These are phyloP conservation scores for Brienomyrus longianalis DNA, from an alignment of 2,113 vertebrate species.

Conservation along the genomic window DNA sequence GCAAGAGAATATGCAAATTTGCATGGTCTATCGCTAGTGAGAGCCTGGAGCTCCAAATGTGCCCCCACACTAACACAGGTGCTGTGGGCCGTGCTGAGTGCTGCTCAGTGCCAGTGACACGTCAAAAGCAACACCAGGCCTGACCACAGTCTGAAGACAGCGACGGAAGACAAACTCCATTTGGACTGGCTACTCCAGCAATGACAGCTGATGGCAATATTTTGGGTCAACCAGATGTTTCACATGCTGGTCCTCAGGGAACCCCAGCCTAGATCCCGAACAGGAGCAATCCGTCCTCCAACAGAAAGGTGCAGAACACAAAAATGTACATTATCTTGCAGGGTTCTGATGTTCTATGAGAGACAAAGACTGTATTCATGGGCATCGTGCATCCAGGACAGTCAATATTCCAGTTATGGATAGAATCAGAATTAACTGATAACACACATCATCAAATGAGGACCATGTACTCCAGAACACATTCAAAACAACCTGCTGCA, in stretches of 20 bases:
- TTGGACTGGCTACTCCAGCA: not conserved
- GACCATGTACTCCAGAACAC: not conserved
- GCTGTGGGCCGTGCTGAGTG: not conserved
- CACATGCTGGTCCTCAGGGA: not conserved
- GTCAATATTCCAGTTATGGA: not conserved
- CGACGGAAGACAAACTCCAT: not conserved
- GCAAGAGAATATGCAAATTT: not conserved
- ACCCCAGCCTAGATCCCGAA: not conserved
- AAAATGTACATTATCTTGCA: not conserved
- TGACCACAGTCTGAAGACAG: not conserved
- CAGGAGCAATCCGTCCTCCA: not conserved
- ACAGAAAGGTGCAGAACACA: not conserved
- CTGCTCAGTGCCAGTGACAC: not conserved
- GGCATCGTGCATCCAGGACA: not conserved
- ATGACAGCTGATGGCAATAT: not conserved
- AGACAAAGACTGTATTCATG: not conserved
- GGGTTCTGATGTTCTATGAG: not conserved
- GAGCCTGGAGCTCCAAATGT: not conserved
- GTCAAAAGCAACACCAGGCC: not conserved
- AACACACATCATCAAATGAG: not conserved
- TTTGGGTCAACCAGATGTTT: not conserved
- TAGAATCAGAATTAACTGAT: not conserved
- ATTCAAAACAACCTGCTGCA: not conserved
- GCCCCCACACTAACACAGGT: not conserved
- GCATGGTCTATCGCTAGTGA: not conserved